Conservation (phyloP, 2,797 vertebrate genomes). For the Streptopelia turtur region DNA sequence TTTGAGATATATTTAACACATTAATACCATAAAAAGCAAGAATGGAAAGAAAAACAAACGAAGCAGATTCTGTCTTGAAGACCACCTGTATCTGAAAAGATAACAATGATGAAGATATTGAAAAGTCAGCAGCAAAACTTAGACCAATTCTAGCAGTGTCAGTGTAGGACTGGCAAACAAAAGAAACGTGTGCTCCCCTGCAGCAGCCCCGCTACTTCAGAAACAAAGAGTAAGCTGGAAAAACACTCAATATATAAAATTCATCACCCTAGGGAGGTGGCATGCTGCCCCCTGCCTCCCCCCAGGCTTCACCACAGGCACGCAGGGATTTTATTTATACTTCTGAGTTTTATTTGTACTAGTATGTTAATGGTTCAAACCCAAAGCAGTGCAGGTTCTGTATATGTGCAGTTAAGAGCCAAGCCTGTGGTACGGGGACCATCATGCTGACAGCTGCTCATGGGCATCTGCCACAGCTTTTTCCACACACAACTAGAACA, state of each 20-base stretch:
- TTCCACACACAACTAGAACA: accelerated
- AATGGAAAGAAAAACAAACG: not conserved
- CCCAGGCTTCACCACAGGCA: conserved; percentile 45
- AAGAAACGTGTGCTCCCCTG: not conserved
- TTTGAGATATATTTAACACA: not conserved
- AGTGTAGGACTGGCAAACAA: not conserved
- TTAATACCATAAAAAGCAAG: not conserved
- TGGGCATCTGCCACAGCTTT: not conserved
- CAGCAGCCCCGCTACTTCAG: not conserved
- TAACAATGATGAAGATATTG: not conserved
- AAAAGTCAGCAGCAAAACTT: not conserved
- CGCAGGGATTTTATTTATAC: conserved; percentile 13
- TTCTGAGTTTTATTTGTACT: conserved; percentile 18
- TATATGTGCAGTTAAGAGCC: not conserved
- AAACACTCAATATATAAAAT: not conserved
- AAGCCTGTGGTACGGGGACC: not conserved
- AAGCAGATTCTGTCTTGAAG: not conserved
- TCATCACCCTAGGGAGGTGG: conserved; percentile 13
- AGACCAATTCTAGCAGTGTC: not conserved
- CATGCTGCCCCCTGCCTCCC: conserved; percentile 43
- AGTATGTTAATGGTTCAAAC: not conserved
- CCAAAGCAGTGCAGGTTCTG: not conserved
- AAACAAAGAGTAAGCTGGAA: not conserved
- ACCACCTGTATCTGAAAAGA: not conserved
- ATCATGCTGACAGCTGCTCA: not conserved